Evolutionary conservation across 2,888 invertebrate species (phyloP), one percentile per base, ranked within the genome.

Genomic region (Ormyrus thymus): DNA sequence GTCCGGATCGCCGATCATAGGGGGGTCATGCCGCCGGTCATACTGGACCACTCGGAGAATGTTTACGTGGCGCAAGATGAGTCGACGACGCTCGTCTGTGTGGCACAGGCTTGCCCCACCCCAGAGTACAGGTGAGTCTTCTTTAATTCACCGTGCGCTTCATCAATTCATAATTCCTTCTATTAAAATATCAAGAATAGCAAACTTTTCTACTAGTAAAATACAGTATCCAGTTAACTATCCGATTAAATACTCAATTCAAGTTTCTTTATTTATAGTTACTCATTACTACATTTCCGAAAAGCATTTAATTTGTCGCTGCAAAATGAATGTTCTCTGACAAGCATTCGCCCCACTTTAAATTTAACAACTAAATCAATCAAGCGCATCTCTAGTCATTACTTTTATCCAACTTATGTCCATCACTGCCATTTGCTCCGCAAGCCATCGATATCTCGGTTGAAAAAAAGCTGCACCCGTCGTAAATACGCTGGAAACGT

Each of bases 51-150:
- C 89, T 93, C 94, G 65, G 93, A 93, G 71, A 92, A 93, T 83
- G 93, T 95, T 50, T 93, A 93, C 84, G 94, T 94, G 66, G 93
- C 93, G 69, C 94, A 95, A 88, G 95, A 95, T 83, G 94, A 94
- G 88, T 94, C 94, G 73, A 94, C 94, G 7, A 94, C 95, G 75
- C 90, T 96, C 83, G 92, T 95, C 81, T 96, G 96, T 90, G 93
- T 95, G 62, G 94, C 95, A n/a, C 94, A 94, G 88, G 95, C 94
- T 76, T 95, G 95, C 90, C 95, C 95, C 77, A 92, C 94, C 59
- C 95, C 95, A n/a, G 94, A 94, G 90, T 93, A 95, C 91, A 93
- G 94, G 95, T 95, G 48, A n/a, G 48, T 1, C 51, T 10, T 29
- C 50, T 15, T 65, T 43, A 45, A 45, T 43, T 5, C 7, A 1